phyloP scores from a whole-genome alignment of 2,797 vertebrate species.

The Nothura maculosa region DNA sequence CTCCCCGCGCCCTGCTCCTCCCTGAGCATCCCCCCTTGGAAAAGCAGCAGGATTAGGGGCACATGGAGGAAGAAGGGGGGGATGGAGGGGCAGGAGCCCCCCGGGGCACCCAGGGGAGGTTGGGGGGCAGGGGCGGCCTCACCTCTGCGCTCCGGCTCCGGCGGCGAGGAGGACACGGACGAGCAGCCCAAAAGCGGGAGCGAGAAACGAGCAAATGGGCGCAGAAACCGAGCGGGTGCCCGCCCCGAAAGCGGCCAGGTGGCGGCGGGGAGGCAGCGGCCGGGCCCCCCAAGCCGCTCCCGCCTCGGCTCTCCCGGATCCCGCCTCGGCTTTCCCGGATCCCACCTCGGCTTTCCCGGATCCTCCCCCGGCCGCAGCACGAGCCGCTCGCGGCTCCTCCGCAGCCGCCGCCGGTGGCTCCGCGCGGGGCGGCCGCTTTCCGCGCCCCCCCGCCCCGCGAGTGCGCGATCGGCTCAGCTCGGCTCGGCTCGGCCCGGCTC shows the following conservation, averaged over 20 bases:
- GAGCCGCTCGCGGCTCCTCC: background rate
- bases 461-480: constrained; percentile 12
- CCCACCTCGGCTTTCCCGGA: background rate
- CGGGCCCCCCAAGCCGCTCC: no score
- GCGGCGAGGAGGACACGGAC: background rate
- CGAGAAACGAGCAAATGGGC: no score
- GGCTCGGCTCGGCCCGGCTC: background rate
- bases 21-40: background rate
- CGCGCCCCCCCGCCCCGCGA: background rate
- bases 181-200: background rate
- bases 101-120: accelerated
- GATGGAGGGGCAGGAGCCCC: accelerated
- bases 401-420: background rate
- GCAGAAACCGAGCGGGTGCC: background rate
- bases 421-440: background rate
- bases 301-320: background rate
- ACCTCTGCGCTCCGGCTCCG: background rate
- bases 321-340: background rate
- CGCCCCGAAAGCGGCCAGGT: background rate
- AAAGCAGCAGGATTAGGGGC: background rate
- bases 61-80: background rate
- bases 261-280: background rate
- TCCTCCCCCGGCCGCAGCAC: background rate
- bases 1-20: no score
- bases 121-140: background rate